Evolutionary conservation across 1,140 invertebrate species (phyloP), one percentile per base, ranked within the genome.

Genomic region (Dendrolimus kikuchii): DNA sequence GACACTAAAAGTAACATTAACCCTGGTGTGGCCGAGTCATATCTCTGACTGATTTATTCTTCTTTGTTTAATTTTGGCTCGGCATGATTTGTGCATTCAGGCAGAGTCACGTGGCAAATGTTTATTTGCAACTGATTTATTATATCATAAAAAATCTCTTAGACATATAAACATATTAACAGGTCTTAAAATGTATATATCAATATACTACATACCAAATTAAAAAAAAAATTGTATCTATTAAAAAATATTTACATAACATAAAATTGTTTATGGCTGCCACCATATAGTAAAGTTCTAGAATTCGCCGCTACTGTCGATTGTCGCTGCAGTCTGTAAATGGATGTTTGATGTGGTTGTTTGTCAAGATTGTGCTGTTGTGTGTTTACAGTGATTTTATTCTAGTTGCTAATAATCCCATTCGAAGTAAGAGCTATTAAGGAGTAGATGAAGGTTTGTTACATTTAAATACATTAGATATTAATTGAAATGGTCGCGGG

Each of bases 281-380:
- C 68, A 73, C 69, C 66, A 67, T 49, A 67, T 51, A 51, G 55
- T 61, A 76, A 81, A 72, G 64, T 85, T 81, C 76, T 72, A 73
- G 70, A 80, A 77, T 64, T 62, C 40, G 57, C 77, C 82, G 69
- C 74, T 64, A 57, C 56, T 69, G 71, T 75, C 68, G 63, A 72
- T 68, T 80, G 80, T 78, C 82, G 86, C 86, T 85, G 74, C 74
- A 86, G 86, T 86, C 80, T 80, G 82, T 86, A 86, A 88, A 86
- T 88, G 86, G 81, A 86, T 83, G 86, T 86, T 88, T 86, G 82
- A 86, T 86, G 86, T 88, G 75, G 86, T 56, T 88, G 86, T 86
- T 82, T 86, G 83, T 86, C 82, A 86, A 86, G 83, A 77, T 84
- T 83, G 85, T 86, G 81, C 77, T 82, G 74, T 86, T 86, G 82